Percentiles rank a stretch among this genome's conserved stretches.
These are phyloP conservation scores for Galbula dea DNA, from an alignment of 2,113 vertebrate species.

Conservation along the genomic window DNA sequence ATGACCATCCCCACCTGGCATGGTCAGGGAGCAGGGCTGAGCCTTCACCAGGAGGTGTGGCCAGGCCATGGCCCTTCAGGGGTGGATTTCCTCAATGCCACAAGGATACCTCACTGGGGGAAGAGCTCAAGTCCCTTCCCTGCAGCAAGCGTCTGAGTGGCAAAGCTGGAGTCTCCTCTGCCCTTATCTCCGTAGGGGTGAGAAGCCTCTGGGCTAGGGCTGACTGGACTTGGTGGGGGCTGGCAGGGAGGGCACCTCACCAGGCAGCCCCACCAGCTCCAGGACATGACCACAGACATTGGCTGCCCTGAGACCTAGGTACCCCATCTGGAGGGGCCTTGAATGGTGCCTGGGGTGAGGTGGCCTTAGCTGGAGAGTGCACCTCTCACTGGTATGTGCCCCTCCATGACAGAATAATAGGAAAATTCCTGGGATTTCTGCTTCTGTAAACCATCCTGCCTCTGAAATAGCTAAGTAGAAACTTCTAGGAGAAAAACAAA, in stretches of 20 bases:
- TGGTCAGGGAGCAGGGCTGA: not conserved
- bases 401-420: not conserved
- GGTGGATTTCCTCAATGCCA: not conserved
- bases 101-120: not conserved
- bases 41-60: not conserved
- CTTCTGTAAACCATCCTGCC: not conserved
- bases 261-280: not conserved
- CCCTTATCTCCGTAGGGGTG: not conserved
- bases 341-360: not conserved
- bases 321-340: not conserved
- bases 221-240: not conserved
- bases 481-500: not conserved
- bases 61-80: not conserved
- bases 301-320: too few species aligned
- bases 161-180: not conserved
- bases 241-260: not conserved
- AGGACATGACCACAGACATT: rapidly evolving
- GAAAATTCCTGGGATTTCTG: not conserved
- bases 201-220: not conserved
- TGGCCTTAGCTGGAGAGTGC: not conserved
- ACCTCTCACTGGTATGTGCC: rapidly evolving
- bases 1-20: too few species aligned
- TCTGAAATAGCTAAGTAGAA: not conserved
- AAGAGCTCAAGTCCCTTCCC: not conserved
- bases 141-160: not conserved